Conservation (phyloP, 2,888 invertebrate genomes). For the Digitonthophagus gazella region DNA sequence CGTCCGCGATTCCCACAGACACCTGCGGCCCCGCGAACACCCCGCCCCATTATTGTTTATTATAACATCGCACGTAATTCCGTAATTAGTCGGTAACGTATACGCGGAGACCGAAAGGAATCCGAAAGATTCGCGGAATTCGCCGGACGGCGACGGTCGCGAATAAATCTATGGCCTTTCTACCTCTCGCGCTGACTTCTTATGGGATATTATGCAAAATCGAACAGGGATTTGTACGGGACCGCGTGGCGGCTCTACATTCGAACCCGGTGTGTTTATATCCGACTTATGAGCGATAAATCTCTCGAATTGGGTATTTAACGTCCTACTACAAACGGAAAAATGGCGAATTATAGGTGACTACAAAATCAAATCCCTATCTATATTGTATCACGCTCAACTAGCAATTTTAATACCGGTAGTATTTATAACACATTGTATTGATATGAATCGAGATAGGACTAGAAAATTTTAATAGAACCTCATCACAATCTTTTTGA, state of each 20-base stretch:
- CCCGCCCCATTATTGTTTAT: conserved; percentile 21
- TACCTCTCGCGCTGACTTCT: conserved; percentile 11
- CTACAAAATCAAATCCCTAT: no score
- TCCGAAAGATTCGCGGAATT: conserved; percentile 7
- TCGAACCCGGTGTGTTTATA: conserved; percentile 15
- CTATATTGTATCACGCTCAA: no score
- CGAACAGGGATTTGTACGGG: conserved; percentile 14
- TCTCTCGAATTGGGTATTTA: conserved; percentile 8
- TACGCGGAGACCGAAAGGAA: conserved; percentile 6
- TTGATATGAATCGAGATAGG: no score
- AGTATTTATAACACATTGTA: no score
- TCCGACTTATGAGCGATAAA: conserved; percentile 12
- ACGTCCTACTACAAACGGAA: not conserved
- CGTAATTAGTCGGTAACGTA: conserved; percentile 22
- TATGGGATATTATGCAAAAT: conserved; percentile 18
- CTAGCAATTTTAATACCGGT: no score
- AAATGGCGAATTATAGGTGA: not conserved
- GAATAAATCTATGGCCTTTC: conserved; percentile 12
- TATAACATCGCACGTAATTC: conserved; percentile 27
- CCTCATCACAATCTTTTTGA: no score
- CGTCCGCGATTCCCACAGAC: conserved; percentile 17
- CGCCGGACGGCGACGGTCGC: conserved; percentile 1
- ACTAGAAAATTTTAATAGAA: no score
- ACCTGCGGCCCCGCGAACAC: conserved; percentile 2
- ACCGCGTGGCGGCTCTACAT: conserved; percentile 3